These are phyloP conservation scores for Nycticryphes semicollaris DNA, from an alignment of 2,113 vertebrate genomes.

Conservation along the genomic window DNA sequence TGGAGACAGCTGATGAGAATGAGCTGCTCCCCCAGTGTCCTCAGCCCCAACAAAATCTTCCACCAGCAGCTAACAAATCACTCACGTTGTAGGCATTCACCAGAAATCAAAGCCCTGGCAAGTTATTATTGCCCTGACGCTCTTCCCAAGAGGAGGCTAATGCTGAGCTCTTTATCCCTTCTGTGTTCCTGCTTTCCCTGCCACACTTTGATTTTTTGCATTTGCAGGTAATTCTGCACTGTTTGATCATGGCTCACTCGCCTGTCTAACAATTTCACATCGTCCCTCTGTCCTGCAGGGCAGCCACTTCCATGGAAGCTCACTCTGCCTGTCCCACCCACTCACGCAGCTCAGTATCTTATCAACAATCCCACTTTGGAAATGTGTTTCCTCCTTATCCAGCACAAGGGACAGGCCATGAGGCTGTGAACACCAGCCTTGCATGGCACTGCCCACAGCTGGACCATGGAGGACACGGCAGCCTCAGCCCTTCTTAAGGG, in stretches of 20 bases:
- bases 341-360: fast-evolving
- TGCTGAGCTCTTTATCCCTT: conserved; percentile 59
- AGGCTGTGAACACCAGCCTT: background rate
- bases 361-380: background rate
- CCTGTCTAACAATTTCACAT: conserved; percentile 49
- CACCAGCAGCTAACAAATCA: conserved; percentile 1
- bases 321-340: background rate
- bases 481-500: background rate
- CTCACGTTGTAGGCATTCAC: background rate
- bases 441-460: background rate
- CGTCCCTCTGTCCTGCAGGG: background rate
- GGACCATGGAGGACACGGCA: background rate
- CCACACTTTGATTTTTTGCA: conserved; percentile 43
- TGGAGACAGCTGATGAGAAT: background rate
- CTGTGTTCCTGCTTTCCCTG: conserved; percentile 7
- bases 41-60: background rate
- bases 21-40: background rate
- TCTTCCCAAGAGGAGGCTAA: conserved; percentile 52
- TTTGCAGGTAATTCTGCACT: conserved; percentile 47
- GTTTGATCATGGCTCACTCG: conserved; percentile 14
- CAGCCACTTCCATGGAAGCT: fast-evolving
- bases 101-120: conserved; percentile 60
- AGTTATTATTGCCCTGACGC: conserved; percentile 51
- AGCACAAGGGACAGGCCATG: fast-evolving
- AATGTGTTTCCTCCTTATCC: background rate